Base-by-base conservation (phyloP, 2,888 invertebrate species). In the Bimastos eiseni region DNA sequence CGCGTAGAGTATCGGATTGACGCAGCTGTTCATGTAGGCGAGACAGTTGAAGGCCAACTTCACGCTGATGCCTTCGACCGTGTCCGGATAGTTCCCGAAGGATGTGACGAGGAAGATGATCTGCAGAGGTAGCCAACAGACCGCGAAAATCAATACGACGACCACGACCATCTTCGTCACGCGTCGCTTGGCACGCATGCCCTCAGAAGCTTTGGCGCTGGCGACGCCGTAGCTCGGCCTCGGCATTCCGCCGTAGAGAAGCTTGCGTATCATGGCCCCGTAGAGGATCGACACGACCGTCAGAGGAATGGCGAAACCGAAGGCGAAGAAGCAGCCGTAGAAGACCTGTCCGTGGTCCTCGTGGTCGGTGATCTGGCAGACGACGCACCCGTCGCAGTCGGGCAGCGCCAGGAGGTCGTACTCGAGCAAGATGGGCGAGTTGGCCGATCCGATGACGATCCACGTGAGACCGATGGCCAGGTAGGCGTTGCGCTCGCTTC, bases 61-160 rank as follows among this genome's bases (percentile, higher is more conserved):
- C 2, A 94, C 88, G 34, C 93, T 93, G 30, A 94, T 97, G 96
- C 89, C 97, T 96, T 92, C n/a, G 17, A 92, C 92, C 94, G 96
- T 96, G 38, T 95, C 94, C 0, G 96, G 96, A 95, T 97, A 97
- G 70, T 41, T 30, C 89, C 96, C 95, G 92, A 97, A 96, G 92
- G 97, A 95, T 33, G 97, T 97, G 95, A 97, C 96, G 91, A 95
- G 94, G 92, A 95, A 95, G 91, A 95, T 94, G 19, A 98, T 96
- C 96, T 98, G 98, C 94, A 98, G 97, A 44, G 98, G 98, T 93
- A 97, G 97, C 98, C 98, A 98, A 95, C 98, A 98, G 88, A 98
- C 96, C 34, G 98, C 98, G 95, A 98, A 98, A 89, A 98, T 98
- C 90, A 97, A 97, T 1, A 98, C 98, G 90, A 98, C 98, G 90